A percentile compares a stretch with the other conserved stretches of the same genome.
Evolutionary conservation across 2,797 vertebrate species (phyloP).

Genomic region (Rhynchotus rufescens): DNA sequence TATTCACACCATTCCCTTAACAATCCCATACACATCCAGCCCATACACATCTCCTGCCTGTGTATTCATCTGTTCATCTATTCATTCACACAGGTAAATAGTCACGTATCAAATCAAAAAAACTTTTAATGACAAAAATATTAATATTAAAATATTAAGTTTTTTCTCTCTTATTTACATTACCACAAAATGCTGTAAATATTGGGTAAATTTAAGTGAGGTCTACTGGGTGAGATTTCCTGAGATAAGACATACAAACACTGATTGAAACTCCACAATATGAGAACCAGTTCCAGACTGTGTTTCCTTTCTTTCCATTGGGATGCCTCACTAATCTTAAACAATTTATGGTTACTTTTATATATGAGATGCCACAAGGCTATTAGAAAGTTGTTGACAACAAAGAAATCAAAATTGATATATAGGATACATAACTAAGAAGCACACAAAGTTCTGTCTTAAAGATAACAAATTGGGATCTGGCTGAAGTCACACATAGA

Average conservation of each 20-base stretch:
- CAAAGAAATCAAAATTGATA: background rate
- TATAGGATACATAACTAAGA: background rate
- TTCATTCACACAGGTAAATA: background rate
- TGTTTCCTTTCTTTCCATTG: background rate
- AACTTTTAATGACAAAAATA: background rate
- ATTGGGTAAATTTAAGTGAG: background rate
- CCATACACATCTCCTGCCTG: background rate
- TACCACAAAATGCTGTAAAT: background rate
- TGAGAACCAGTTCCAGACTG: background rate
- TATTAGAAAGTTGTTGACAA: background rate
- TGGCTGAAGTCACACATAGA: background rate
- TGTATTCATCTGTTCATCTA: background rate
- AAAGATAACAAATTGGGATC: background rate
- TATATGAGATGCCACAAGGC: background rate
- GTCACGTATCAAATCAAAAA: background rate
- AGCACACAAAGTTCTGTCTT: background rate
- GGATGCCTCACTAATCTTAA: background rate
- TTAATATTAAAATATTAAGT: background rate
- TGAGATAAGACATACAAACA: background rate
- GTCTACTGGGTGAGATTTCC: background rate
- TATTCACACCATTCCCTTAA: background rate
- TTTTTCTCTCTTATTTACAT: background rate
- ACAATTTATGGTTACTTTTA: background rate
- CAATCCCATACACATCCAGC: too few species aligned
- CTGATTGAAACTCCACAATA: rapidly evolving